Conservation (phyloP, 2,888 invertebrate genomes). For the Allolobophora icterica region DNA sequence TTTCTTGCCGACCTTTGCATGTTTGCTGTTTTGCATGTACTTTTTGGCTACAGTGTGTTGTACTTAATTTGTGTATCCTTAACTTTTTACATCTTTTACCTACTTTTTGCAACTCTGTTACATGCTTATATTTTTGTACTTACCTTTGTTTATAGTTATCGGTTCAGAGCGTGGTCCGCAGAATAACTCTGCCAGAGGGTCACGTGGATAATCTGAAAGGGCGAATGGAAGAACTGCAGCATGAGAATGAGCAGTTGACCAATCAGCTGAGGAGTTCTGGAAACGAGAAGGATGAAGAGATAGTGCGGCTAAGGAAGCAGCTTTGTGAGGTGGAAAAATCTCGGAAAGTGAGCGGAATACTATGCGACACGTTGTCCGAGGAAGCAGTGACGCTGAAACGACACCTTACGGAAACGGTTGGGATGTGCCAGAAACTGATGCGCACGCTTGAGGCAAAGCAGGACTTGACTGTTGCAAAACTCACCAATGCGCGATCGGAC, state of each 20-base stretch:
- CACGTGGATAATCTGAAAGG: background rate
- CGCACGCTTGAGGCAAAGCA: background rate
- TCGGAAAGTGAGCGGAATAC: conserved; percentile 13
- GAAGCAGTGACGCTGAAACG: conserved; percentile 18
- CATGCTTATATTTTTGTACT: background rate
- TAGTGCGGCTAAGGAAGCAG: background rate
- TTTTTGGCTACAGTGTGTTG: too few relatives aligned
- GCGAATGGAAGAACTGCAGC: background rate
- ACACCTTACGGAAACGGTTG: conserved; percentile 21
- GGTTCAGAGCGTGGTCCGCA: background rate
- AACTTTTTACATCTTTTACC: background rate
- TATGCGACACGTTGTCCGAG: background rate
- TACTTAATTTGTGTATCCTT: too few relatives aligned
- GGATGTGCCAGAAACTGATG: conserved; percentile 22
- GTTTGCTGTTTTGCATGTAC: too few relatives aligned
- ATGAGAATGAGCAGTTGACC: background rate
- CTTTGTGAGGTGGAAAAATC: conserved; percentile 12
- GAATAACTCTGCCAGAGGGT: background rate
- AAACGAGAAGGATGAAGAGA: background rate
- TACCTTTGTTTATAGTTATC: background rate
- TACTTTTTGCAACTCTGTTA: background rate
- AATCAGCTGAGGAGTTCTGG: conserved; percentile 23
- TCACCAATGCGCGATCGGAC: background rate
- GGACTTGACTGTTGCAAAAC: background rate
- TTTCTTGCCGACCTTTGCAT: too few relatives aligned